Evolutionary conservation across 2,888 invertebrate species (phyloP), one percentile per base, ranked within the genome.

Genomic region (Peribatodes rhomboidaria): DNA sequence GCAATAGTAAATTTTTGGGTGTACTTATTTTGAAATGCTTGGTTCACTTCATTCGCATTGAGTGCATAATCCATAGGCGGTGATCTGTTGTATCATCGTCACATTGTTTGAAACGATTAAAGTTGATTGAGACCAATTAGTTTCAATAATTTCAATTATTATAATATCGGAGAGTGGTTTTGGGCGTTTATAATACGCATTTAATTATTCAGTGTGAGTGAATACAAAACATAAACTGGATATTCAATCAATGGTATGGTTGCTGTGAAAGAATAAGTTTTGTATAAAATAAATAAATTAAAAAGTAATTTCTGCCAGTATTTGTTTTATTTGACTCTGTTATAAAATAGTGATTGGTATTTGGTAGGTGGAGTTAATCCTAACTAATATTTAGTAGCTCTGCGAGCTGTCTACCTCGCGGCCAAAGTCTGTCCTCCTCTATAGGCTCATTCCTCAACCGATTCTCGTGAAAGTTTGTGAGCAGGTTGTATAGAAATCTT

Each of bases 241-340:
- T 76, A 70, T 70, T 77, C 68, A 69, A 67, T 73, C 79, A 73
- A 77, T 79, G 81, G 76, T 76, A 84, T 81, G 83, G 84, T 85
- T 85, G 83, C 80, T 82, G 81, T 83, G 81, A 50, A 82, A 77
- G 75, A 83, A 77, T 80, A 83, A 81, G 82, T 87, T 88, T 86
- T 86, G 70, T 77, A 71, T 65, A 69, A 72, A 83, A 82, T 81
- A 83, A 87, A 85, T 84, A 84, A 81, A 87, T 79, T 79, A 81
- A 81, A 75, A 85, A 77, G 69, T 77, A 74, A 82, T 79, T 86
- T 85, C 83, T 85, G 85, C 82, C 83, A 81, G 39, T 69, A n/a
- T 49, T 63, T 67, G 71, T 83, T 86, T 87, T 65, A 78, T 79
- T 82, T 49, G 2, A 31, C 9, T 14, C 14, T n/a, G 1, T 11